These are phyloP conservation scores for Bergia puertoricense DNA, from an alignment of 92 coral and sea anemone species.

Conservation along the genomic window DNA sequence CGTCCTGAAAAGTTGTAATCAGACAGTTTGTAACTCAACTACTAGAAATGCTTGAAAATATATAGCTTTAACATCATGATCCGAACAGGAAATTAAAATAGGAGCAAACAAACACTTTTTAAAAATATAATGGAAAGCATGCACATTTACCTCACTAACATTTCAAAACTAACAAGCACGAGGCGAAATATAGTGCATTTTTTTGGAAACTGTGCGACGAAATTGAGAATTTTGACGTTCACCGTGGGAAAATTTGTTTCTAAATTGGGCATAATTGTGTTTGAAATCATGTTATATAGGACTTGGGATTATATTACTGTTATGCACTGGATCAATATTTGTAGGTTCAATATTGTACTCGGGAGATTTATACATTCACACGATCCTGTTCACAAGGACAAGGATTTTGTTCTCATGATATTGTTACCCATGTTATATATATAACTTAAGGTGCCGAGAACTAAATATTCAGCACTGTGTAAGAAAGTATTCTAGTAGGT, in stretches of 20 bases:
- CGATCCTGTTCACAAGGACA: too few relatives aligned
- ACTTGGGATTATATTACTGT: background rate
- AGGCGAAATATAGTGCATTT: slow-evolving; percentile 2
- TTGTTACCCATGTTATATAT: too few relatives aligned
- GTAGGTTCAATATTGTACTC: background rate
- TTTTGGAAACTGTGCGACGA: background rate
- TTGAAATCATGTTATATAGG: background rate
- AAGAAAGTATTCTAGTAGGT: too few relatives aligned
- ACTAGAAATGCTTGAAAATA: background rate
- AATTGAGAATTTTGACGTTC: background rate
- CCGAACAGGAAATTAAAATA: too few relatives aligned
- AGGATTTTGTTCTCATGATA: too few relatives aligned
- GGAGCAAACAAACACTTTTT: background rate
- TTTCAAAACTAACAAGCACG: background rate
- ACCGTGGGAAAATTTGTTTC: slow-evolving; percentile 19
- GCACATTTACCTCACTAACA: background rate
- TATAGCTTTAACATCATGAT: background rate
- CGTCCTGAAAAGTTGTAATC: too few relatives aligned
- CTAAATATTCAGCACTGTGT: too few relatives aligned
- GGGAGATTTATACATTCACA: too few relatives aligned
- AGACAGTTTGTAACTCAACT: too few relatives aligned
- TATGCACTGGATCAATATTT: background rate
- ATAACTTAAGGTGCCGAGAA: too few relatives aligned
- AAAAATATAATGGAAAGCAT: background rate
- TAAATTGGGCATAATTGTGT: background rate